Evolutionary conservation across 1,140 invertebrate genomes (phyloP), one percentile per base, ranked within the genome.

Genomic region (Drosophila busckii): DNA sequence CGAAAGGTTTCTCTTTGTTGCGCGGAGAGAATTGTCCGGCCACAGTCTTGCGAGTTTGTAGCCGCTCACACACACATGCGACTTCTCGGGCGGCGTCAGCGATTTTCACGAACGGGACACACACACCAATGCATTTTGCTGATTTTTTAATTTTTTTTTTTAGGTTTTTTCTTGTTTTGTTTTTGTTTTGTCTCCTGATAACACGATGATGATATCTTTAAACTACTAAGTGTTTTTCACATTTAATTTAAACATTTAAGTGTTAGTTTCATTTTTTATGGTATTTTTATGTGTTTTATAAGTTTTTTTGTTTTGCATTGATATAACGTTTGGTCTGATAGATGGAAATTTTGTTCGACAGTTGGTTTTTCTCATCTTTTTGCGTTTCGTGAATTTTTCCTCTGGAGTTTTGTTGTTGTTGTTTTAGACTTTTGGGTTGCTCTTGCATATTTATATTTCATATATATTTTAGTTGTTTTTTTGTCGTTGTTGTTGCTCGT

Each of bases 71-170:
- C n/a, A n/a, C n/a, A n/a, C n/a, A n/a, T n/a, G n/a, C n/a, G n/a
- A n/a, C n/a, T n/a, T n/a, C n/a, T 9, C 34, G 10, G 35, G 53
- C 44, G 49, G 63, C 68, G 68, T 52, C 75, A 66, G 76, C 70
- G 75, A 82, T 82, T 48, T 82, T 40, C 75, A 82, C 75, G 75
- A 82, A 82, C 75, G 75, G 75, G 75, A 82, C 75, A 82, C 75
- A 82, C 75, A 82, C 75, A 82, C 75, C 75, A 82, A 82, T 82
- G 75, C 75, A 80, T 60, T 66, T 76, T 71, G 80, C 82, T 80
- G 69, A 52, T 54, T 65, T 80, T 75, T 80, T 69, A 66, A 64
- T 63, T 73, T 80, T 52, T 76, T 78, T 80, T 64, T 45, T 53
- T 19, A 42, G 55, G 56, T 52, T 60, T 64, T 80, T 68, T 58